These are phyloP conservation scores for Chaunax sp. DNA, from an alignment of 2,797 vertebrate species.

Conservation along the genomic window DNA sequence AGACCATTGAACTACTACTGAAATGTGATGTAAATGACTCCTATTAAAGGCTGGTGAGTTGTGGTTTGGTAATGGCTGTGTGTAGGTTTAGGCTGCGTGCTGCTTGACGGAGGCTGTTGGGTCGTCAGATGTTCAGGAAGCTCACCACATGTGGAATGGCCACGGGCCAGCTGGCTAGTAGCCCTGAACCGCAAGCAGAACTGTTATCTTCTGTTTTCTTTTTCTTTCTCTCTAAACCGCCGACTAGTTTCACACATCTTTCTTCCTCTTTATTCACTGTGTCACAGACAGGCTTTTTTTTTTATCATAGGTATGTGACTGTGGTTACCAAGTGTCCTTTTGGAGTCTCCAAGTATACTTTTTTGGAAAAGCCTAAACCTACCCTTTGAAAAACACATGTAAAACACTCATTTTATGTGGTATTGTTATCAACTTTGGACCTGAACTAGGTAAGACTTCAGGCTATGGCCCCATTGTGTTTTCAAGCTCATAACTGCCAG, in stretches of 20 bases:
- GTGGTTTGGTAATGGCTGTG: constrained; percentile 56
- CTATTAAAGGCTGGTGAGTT: constrained; percentile 49
- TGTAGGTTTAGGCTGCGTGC: constrained; percentile 48
- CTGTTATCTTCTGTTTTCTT: constrained; percentile 7
- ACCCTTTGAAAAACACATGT: too few species aligned
- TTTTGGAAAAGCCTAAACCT: too few species aligned
- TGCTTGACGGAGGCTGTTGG: constrained; percentile 45
- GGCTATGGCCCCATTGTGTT: too few species aligned
- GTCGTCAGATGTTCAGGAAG: constrained; percentile 59
- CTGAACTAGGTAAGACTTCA: too few species aligned
- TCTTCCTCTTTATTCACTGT: not conserved
- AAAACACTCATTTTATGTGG: too few species aligned
- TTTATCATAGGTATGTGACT: too few species aligned
- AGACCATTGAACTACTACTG: constrained; percentile 28
- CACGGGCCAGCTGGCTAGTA: constrained; percentile 50
- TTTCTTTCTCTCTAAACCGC: not conserved
- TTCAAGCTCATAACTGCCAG: too few species aligned
- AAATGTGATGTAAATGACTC: constrained; percentile 48
- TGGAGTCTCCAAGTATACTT: too few species aligned
- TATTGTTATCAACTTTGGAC: too few species aligned
- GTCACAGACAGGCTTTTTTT: too few species aligned
- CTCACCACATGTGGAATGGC: constrained; percentile 63
- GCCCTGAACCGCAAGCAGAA: constrained; percentile 45
- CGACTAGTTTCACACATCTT: constrained; percentile 18
- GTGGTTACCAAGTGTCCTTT: too few species aligned